Percentiles rank a stretch among this genome's conserved stretches.
phyloP scores from a whole-genome alignment of 1,140 invertebrate species.

The Chymomyza costata region DNA sequence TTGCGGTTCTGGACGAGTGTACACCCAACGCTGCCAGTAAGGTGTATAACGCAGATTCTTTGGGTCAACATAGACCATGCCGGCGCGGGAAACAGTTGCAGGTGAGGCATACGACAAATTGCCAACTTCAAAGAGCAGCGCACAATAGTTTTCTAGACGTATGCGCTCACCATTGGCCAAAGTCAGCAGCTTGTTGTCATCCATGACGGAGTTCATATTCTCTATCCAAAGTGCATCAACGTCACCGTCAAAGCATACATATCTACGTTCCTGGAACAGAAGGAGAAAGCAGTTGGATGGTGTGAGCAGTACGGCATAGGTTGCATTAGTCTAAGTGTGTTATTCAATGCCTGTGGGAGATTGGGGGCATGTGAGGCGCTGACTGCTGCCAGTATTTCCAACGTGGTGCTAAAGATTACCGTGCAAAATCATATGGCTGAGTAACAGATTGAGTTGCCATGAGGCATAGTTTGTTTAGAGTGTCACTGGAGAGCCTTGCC shows the following conservation, averaged over 20 bases:
- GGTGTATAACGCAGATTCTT: slow-evolving; percentile 91
- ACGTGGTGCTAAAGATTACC: slow-evolving; percentile 39
- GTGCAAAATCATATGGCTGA: slow-evolving; percentile 32
- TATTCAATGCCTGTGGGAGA: slow-evolving; percentile 46
- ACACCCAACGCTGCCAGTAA: slow-evolving; percentile 87
- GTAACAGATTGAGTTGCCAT: slow-evolving; percentile 19
- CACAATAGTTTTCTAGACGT: slow-evolving; percentile 86
- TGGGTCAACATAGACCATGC: slow-evolving; percentile 95
- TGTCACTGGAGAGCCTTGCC: no score
- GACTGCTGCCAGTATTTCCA: slow-evolving; percentile 1
- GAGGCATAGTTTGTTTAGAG: slow-evolving; percentile 17
- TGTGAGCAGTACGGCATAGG: no score
- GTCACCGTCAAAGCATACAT: slow-evolving; percentile 94
- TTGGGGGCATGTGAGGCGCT: slow-evolving; percentile 3
- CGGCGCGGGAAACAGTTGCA: slow-evolving; percentile 91
- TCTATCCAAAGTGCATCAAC: slow-evolving; percentile 96
- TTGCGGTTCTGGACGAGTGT: slow-evolving; percentile 59
- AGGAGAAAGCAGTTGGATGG: slow-evolving; percentile 1
- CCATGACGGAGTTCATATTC: slow-evolving; percentile 98
- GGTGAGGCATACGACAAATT: slow-evolving; percentile 93
- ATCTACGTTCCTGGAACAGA: slow-evolving; percentile 81
- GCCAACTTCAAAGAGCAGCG: slow-evolving; percentile 92
- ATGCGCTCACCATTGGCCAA: slow-evolving; percentile 94
- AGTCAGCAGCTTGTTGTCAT: slow-evolving; percentile 92
- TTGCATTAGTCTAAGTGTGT: slow-evolving; percentile 66